Conservation (phyloP, 2,888 invertebrate genomes). For the Penaeus monodon region DNA sequence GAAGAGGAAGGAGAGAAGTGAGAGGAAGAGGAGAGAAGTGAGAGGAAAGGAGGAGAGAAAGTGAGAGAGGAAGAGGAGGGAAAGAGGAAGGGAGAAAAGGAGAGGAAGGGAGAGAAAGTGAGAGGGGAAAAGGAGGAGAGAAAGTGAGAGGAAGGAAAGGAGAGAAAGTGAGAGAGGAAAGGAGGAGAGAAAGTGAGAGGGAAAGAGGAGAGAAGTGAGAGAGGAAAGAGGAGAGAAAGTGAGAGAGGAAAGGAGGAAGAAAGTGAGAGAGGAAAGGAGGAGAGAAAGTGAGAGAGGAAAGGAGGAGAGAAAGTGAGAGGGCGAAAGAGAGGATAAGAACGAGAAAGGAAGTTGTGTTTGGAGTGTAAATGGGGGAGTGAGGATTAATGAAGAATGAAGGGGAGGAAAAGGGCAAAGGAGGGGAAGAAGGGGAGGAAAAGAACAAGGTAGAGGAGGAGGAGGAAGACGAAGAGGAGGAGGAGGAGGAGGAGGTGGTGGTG, state of each 20-base stretch:
- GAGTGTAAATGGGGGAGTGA: too few species aligned
- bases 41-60: fast-evolving
- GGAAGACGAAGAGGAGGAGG: too few species aligned
- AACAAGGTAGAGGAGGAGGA: not conserved
- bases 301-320: too few species aligned
- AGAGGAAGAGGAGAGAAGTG: not conserved
- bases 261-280: not conserved
- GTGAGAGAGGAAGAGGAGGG: not conserved
- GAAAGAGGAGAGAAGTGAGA: not conserved
- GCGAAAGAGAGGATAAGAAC: too few species aligned
- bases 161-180: too few species aligned
- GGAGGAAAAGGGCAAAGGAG: too few species aligned
- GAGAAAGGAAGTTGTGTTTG: too few species aligned
- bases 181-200: not conserved
- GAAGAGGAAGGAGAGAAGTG: not conserved
- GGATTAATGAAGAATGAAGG: too few species aligned
- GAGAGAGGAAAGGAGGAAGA: not conserved
- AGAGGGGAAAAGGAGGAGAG: not conserved
- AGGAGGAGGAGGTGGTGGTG: too few species aligned
- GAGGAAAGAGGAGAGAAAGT: too few species aligned
- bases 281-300: too few species aligned
- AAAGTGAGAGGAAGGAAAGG: not conserved
- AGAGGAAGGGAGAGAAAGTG: too few species aligned
- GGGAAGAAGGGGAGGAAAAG: not conserved
- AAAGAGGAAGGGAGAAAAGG: not conserved